phyloP scores from a whole-genome alignment of 2,888 invertebrate genomes.

The Parnassius orleans region DNA sequence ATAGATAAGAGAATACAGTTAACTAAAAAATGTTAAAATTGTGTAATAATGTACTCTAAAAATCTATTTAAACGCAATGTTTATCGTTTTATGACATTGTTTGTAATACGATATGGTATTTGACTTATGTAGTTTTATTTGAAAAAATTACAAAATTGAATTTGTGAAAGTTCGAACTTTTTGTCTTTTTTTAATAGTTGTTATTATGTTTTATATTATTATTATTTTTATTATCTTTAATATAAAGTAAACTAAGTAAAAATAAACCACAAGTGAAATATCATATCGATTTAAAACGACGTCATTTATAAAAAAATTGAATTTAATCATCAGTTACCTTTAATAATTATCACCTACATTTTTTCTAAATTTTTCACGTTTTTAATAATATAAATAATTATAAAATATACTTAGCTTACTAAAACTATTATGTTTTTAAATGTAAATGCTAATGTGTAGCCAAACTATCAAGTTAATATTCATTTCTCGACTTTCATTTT shows the following conservation, averaged over 20 bases:
- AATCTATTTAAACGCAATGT: neutral
- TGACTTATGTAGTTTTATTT: conserved; percentile 3
- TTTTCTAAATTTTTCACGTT: conserved; percentile 6
- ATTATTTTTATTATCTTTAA: no score
- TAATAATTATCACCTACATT: conserved; percentile 12
- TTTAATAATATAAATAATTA: conserved; percentile 6
- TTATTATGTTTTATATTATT: no score
- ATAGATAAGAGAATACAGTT: conserved; percentile 13
- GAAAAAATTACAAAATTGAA: conserved; percentile 2
- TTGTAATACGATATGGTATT: conserved; percentile 5
- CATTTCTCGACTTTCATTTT: neutral
- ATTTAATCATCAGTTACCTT: conserved; percentile 12
- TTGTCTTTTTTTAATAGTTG: no score
- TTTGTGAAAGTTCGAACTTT: no score
- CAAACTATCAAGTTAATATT: neutral
- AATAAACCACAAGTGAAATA: neutral
- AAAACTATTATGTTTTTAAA: neutral
- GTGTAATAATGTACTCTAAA: neutral
- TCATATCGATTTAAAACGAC: neutral
- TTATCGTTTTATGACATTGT: neutral
- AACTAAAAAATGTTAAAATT: neutral
- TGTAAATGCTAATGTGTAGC: neutral
- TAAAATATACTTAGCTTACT: conserved; percentile 6
- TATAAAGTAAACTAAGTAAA: neutral
- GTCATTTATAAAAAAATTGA: conserved; percentile 4